Evolutionary conservation across 2,888 invertebrate species (phyloP).

Genomic region (Vanessa cardui): DNA sequence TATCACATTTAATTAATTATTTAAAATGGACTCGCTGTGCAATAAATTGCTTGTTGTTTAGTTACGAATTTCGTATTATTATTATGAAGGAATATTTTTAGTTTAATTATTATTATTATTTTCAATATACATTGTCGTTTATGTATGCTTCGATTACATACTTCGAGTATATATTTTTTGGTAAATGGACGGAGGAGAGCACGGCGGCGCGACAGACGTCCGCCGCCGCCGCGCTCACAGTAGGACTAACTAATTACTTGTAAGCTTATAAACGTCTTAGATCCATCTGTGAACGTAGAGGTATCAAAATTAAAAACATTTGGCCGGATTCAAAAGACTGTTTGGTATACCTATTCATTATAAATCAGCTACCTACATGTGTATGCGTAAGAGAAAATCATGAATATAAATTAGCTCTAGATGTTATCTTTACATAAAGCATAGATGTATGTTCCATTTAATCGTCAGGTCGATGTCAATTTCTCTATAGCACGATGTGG

Average conservation of each 20-base stretch:
- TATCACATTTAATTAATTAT: conserved; percentile 66
- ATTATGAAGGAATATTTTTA: conserved; percentile 59
- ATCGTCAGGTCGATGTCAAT: conserved; percentile 67
- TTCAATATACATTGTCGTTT: conserved; percentile 56
- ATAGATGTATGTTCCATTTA: conserved; percentile 59
- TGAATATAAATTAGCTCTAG: conserved; percentile 62
- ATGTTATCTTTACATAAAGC: conserved; percentile 58
- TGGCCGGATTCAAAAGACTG: conserved; percentile 87
- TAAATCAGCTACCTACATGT: conserved; percentile 65
- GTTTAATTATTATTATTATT: conserved; percentile 49
- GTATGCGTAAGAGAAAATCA: conserved; percentile 64
- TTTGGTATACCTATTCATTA: conserved; percentile 85
- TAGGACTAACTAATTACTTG: conserved; percentile 57
- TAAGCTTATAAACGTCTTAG: conserved; percentile 69
- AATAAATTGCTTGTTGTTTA: conserved; percentile 80
- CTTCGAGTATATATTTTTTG: conserved; percentile 48
- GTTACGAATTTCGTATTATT: conserved; percentile 71
- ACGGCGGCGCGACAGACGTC: conserved; percentile 25
- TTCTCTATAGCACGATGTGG: conserved; percentile 63
- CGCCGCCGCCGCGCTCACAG: conserved; percentile 42
- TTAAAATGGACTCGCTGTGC: conserved; percentile 79
- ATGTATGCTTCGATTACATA: conserved; percentile 57
- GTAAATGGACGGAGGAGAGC: conserved; percentile 27
- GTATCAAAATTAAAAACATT: conserved; percentile 83
- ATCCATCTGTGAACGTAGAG: conserved; percentile 75